Base-by-base conservation (phyloP, 2,797 vertebrate species). In the Helicolenus hilgendorfi region DNA sequence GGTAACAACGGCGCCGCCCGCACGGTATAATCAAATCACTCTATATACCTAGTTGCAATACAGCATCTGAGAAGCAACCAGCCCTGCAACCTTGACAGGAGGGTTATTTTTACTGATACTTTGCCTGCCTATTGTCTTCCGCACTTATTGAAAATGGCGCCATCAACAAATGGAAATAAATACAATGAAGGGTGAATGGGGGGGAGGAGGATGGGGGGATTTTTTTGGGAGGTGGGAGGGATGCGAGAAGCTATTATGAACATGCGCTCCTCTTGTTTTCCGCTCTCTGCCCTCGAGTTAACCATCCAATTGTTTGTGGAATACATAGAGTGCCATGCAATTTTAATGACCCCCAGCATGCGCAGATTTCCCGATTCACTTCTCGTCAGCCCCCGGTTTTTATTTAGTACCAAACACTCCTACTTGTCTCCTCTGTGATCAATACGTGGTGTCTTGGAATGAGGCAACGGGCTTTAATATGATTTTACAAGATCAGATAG, bases 1-100 rank as follows among this genome's bases (percentile, higher is more conserved):
- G 98, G 97, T 98, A 98, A 96, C 96, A 97, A 98, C 97, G 97
- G 96, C 95, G 95, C 96, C 83, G 81, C 91, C 91, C 95, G 95
- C 96, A 94, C 79, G 95, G 94, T 98, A 97, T 98, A 97, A 98
- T 98, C 97, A 98, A 96, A 98, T 98, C 97, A 91, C 96, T 91
- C 88, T 96, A 95, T 97, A 97, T 97, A 97, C 97, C 96, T 96
- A 95, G 94, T 95, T 96, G 97, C 97, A 96, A 97, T 96, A 97
- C 98, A 97, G 96, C 97, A 96, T 96, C 96, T 97, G 97, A 97
- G 81, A 75, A 77, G 84, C 77, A 86, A 79, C 76, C 76, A 24
- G 64, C 83, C 87, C 83, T 81, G 72, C 75, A 80, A 77, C 84
- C 82, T 85, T 95, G 97, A 98, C 98, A 98, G 97, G 94, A 81